These are phyloP conservation scores for Pelvicachromis taeniatus DNA, from an alignment of 2,113 vertebrate species.

Conservation along the genomic window DNA sequence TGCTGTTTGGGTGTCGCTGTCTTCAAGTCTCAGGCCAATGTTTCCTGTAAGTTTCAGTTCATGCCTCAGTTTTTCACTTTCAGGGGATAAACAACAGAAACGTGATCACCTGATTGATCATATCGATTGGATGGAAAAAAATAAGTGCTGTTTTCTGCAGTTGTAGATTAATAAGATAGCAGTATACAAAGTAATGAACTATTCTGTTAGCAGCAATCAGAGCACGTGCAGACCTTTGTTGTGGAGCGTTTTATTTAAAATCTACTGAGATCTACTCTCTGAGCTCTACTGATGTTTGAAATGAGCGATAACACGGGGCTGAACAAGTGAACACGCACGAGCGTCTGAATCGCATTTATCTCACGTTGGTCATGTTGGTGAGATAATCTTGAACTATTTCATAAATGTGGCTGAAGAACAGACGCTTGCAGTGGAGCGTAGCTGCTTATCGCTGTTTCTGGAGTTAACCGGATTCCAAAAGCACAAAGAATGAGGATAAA, in stretches of 20 bases:
- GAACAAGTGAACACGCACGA: background rate
- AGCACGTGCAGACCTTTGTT: background rate
- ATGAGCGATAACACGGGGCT: background rate
- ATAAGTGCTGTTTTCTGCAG: too few relatives aligned
- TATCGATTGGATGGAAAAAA: background rate
- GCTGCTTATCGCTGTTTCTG: background rate
- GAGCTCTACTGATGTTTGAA: background rate
- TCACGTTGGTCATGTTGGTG: background rate
- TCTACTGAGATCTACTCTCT: background rate
- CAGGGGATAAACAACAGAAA: background rate
- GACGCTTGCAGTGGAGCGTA: background rate
- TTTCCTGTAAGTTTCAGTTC: background rate
- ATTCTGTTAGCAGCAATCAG: too few relatives aligned
- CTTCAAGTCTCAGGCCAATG: background rate
- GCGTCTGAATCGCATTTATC: background rate
- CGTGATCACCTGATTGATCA: background rate
- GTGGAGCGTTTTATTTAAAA: background rate
- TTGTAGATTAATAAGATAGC: too few relatives aligned
- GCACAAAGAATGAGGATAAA: background rate
- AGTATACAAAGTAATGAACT: too few relatives aligned
- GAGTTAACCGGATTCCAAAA: background rate
- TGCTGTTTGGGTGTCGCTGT: background rate
- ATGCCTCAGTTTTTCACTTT: background rate
- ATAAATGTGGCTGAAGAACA: background rate
- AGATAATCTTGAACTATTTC: background rate